Evolutionary conservation across 2,888 invertebrate genomes (phyloP), one percentile per base, ranked within the genome.

Genomic region (Acleris laterana): DNA sequence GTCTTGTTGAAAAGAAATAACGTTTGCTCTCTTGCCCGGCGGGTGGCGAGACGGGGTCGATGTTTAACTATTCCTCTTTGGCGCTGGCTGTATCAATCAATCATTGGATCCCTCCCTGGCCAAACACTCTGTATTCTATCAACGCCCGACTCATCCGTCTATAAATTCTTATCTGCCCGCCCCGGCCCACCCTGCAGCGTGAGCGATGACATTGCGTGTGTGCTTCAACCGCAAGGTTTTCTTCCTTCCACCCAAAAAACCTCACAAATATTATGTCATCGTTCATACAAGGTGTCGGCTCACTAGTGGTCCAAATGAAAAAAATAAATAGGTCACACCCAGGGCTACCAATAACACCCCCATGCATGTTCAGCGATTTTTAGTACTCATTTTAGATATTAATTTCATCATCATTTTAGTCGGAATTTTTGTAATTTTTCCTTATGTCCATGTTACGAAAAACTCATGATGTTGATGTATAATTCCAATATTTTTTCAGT

Each of bases 141-240:
- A 83, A 81, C 84, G 82, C 82, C 75, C 76, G 77, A 73, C 84
- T 84, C 84, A 84, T 86, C 86, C 86, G 82, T 85, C 87, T 87
- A 87, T 86, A 88, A 88, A 90, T 88, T 87, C 86, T 88, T 88
- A 89, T 88, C 87, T 85, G 76, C 76, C 81, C 82, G 78, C 81
- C 80, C 80, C 79, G 81, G 79, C 80, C 80, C 77, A 76, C 78
- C 80, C 79, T 74, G 75, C 81, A 80, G 80, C 81, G 81, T 89
- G 87, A 88, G 83, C 82, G 85, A 89, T 89, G 88, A 89, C 84
- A 81, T 79, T 78, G 87, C 86, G 82, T 83, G 81, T 81, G 76
- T 83, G 77, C 78, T 76, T 75, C 77, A 77, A 79, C 80, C 76
- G 72, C 72, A 73, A 75, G 75, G 74, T 77, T 74, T 77, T 75